Base-by-base conservation (phyloP, 1,140 invertebrate genomes). In the Hetaerina americana region DNA sequence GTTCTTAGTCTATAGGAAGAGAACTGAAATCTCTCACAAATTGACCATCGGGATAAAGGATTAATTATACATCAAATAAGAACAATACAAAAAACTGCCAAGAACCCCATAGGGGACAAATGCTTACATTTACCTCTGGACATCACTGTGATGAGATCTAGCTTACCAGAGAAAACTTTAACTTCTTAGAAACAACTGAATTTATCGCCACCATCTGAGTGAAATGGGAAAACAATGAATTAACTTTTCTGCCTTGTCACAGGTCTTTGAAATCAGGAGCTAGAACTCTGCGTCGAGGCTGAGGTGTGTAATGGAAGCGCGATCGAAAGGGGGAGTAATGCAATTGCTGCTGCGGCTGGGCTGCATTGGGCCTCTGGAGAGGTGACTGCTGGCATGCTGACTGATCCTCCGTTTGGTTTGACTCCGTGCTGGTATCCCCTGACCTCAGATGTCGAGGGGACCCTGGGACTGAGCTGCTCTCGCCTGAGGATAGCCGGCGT, bases 251-350 rank as follows among this genome's bases (percentile, higher is more conserved):
- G 2, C 3, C 22, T 12, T 57, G 40, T 57, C 40, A 57, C 40
- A 57, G 40, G 40, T 57, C 40, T 57, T 57, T 57, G 40, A 5
- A 57, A 57, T 57, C 40, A 57, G 40, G 40, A 57, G 40, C 40
- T 12, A 57, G 40, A 57, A 57, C 40, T 10, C 87, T 84, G 73
- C 89, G 82, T 76, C 90, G 88, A 22, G 87, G 88, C 80, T 90
- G 88, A 8, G 89, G 89, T 5, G 89, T 90, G 75, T 89, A 89
- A 77, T 87, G 88, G 73, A 89, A 85, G 75, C 87, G 84, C 26
- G 87, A 83, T 73, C 86, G 74, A 22, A 73, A 67, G 22, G 72
- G 75, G 27, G 40, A 57, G 40, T 57, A 57, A 57, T 57, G 40
- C 40, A 57, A 57, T n/a, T 57, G 40, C 40, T 57, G 40, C 40